Evolutionary conservation across 2,888 invertebrate genomes (phyloP).

Genomic region (Cyaniris semiargus): DNA sequence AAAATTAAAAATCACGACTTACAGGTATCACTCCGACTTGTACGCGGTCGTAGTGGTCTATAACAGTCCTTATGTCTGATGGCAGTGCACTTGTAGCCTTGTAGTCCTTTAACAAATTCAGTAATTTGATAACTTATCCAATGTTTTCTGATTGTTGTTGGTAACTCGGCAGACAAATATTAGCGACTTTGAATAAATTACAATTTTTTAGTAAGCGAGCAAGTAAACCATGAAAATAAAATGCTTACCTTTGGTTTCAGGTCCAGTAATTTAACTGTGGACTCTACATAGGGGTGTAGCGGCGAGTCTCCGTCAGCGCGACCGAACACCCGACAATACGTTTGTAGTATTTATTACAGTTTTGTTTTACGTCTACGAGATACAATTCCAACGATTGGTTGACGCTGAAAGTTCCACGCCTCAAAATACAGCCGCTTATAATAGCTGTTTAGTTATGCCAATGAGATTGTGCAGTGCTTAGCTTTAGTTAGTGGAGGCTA

Average conservation of each 20-base stretch:
- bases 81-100: no score
- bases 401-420: constrained; percentile 14
- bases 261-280: not conserved
- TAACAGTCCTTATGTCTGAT: no score
- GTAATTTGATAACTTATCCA: no score
- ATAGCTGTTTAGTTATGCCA: not conserved
- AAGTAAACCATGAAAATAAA: not conserved
- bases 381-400: not conserved
- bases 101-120: no score
- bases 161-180: no score
- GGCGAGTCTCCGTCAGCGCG: not conserved
- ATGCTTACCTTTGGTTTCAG: not conserved
- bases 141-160: no score
- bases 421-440: not conserved
- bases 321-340: constrained; percentile 11
- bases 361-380: not conserved
- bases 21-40: no score
- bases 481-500: not conserved
- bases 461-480: constrained; percentile 6
- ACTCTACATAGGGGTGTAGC: not conserved
- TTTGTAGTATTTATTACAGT: constrained; percentile 1
- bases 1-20: no score
- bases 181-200: no score
- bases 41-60: no score
- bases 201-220: no score